Evolutionary conservation across 2,888 invertebrate genomes (phyloP).

Genomic region (Oscheius sp.): DNA sequence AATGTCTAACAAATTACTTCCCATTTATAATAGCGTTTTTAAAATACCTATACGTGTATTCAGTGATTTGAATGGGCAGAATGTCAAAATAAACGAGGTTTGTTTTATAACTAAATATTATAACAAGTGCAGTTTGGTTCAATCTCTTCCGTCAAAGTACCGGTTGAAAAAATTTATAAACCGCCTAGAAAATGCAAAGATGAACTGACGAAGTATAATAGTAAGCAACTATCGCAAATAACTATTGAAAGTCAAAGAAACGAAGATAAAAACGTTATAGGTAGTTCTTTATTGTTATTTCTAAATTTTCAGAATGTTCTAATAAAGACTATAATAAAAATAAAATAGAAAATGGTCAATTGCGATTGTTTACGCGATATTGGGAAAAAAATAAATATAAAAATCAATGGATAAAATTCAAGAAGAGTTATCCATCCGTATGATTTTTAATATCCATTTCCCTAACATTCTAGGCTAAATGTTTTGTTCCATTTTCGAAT

Average conservation of each 20-base stretch:
- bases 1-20: no score
- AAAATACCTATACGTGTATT: not conserved
- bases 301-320: conserved; percentile 32
- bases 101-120: not conserved
- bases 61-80: not conserved
- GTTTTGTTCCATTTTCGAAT: not conserved
- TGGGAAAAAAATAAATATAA: conserved; percentile 33
- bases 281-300: not conserved
- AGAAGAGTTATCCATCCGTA: not conserved
- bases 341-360: not conserved
- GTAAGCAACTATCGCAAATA: not conserved
- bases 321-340: conserved; percentile 17
- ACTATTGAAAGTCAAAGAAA: no score
- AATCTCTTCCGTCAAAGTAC: no score
- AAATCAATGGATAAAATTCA: conserved; percentile 21
- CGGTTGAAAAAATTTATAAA: not conserved
- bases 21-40: no score
- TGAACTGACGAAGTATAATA: not conserved
- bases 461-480: not conserved
- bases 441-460: not conserved
- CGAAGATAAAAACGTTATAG: not conserved
- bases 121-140: conserved; percentile 17
- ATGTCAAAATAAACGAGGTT: conserved; percentile 4
- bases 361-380: conserved; percentile 8
- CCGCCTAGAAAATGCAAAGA: not conserved